Conservation (phyloP, 2,113 vertebrate species). For the Phyllostomus discolor region DNA sequence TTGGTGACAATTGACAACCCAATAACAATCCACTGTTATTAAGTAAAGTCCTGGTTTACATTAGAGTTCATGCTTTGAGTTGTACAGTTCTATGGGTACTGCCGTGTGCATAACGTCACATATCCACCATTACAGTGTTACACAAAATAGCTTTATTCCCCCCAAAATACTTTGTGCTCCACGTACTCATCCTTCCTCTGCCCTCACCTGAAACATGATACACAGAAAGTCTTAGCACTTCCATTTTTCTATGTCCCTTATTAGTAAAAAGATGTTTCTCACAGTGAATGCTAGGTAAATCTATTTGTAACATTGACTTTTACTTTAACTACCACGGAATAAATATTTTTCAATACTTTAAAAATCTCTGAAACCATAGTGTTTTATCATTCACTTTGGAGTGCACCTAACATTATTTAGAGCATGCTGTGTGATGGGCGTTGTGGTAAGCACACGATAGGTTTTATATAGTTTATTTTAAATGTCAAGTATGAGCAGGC, state of each 20-base stretch:
- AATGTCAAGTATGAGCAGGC: background rate
- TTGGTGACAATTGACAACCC: background rate
- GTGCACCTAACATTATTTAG: background rate
- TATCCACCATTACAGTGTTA: background rate
- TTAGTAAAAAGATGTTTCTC: background rate
- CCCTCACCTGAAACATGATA: background rate
- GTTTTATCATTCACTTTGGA: background rate
- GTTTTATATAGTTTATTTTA: background rate
- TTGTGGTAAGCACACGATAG: background rate
- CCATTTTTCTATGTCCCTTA: background rate
- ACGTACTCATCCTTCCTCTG: background rate
- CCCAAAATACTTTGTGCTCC: background rate
- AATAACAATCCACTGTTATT: background rate
- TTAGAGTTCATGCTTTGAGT: background rate
- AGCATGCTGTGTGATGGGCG: no score
- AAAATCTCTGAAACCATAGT: background rate
- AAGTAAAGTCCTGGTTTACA: background rate
- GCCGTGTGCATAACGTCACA: background rate
- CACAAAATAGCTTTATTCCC: background rate
- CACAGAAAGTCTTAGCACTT: background rate
- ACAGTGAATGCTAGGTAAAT: background rate
- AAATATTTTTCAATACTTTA: background rate
- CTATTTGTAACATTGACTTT: background rate
- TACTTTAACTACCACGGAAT: background rate
- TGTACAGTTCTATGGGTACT: background rate